Evolutionary conservation across 1,140 invertebrate genomes (phyloP), one percentile per base, ranked within the genome.

Genomic region (Cephus cinctus): DNA sequence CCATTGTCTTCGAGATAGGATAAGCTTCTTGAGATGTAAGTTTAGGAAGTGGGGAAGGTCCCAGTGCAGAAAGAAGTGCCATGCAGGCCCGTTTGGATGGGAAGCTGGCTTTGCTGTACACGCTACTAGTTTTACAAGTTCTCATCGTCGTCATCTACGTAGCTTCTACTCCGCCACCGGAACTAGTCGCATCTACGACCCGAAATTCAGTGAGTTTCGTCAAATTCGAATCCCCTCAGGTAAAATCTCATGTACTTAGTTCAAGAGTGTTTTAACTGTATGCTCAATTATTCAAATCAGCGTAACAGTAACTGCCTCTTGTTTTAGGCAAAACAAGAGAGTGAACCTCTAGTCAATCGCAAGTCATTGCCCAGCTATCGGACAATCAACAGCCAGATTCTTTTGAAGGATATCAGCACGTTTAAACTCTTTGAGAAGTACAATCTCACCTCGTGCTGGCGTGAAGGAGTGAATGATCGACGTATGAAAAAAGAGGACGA

Each of bases 391-490:
- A 61, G 65, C 32, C 67, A 69, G 23, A 51, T 78, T 27, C 54
- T 46, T 22, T 52, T 81, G 5, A 71, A 73, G 32, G 71, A 71
- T 23, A 44, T 58, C 9, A 72, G 61, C 45, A 78, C 74, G 4
- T 59, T 59, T 14, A 59, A 67, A 15, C 49, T 74, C 42, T 81
- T 79, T 43, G 66, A 71, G 3, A 57, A 67, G 27, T 78, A 79
- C 59, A 78, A 79, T 38, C 66, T 75, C 1, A 83, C 79, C 41
- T 59, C 78, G 45, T 84, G 81, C 56, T 81, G 77, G 57, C 74
- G 71, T 12, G 65, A 71, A 9, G 82, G 81, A 8, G 71, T 80
- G 0, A 75, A 82, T 52, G 67, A 80, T 3, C 58, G 55, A 43
- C 61, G 66, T 19, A 79, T 77, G 75, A 52, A 60, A 14, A 50